Base-by-base conservation (phyloP, 2,113 vertebrate species). In the Hippocampus barbouri region DNA sequence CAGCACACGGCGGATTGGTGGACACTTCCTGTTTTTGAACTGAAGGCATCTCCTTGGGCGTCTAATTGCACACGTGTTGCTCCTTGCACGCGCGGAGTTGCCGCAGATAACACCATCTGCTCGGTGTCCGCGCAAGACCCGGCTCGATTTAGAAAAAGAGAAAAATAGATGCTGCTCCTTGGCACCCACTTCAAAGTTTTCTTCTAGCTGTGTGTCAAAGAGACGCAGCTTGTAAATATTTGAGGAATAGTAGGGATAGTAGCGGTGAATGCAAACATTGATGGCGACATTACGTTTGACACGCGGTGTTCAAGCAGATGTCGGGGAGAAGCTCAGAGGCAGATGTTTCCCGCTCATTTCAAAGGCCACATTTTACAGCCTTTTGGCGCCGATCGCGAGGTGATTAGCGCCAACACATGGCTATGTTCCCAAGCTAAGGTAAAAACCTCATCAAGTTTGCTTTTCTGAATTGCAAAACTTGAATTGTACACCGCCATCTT, bases 61-160 rank as follows among this genome's bases (percentile, higher is more conserved):
- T 80, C 82, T 92, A 90, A 92, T 92, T 91, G 86, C 83, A 88
- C 88, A 89, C 87, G 85, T 91, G 90, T 89, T 87, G 87, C 85
- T 74, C 21, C 76, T 51, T 65, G 73, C 76, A 62, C 75, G 66
- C 81, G 47, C 3, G 68, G 79, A 74, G 74, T 74, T 65, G 63
- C 63, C 23, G 64, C 23, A 68, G 75, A 85, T 72, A 78, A 75
- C 78, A 84, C 90, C 92, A 93, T 91, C 91, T 93, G 91, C 57
- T 90, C 86, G 12, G 11, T 61, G 82, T 82, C 83, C 68, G 25
- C 82, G 69, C 78, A 79, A 79, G 71, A 79, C 85, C 74, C 79
- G 80, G 83, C 74, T 79, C 72, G 54, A 77, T 86, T 85, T 87
- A 77, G 71, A 72, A 90, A 60, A 86, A 76, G 80, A 79, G 72